Evolutionary conservation across 2,888 invertebrate genomes (phyloP).

Genomic region (Leucoptera coffeella): DNA sequence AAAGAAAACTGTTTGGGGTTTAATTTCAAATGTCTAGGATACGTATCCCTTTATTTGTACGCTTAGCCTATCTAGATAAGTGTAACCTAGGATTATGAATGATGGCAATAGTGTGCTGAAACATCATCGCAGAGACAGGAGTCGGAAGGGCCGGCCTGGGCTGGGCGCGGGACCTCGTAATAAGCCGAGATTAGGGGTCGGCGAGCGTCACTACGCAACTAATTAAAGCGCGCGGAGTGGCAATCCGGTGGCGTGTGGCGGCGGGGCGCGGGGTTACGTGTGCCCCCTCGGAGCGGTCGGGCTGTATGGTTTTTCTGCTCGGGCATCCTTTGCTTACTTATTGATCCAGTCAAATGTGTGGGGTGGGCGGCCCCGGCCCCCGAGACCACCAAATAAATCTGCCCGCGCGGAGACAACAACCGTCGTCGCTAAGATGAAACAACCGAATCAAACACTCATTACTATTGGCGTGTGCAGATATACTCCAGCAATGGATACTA

Average conservation of each 20-base stretch:
- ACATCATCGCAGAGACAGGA: no score
- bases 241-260: conserved; percentile 53
- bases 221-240: conserved; percentile 55
- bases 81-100: no score
- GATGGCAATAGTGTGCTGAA: no score
- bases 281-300: conserved; percentile 51
- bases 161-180: no score
- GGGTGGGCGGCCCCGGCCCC: conserved; percentile 45
- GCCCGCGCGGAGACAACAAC: conserved; percentile 52
- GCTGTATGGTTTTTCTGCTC: conserved; percentile 57
- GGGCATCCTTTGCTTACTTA: conserved; percentile 58
- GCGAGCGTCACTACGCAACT: conserved; percentile 53
- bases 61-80: no score
- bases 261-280: conserved; percentile 52
- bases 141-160: no score
- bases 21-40: no score
- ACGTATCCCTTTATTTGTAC: no score
- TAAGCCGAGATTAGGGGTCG: conserved; percentile 39
- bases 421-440: conserved; percentile 45
- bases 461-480: no score
- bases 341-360: conserved; percentile 58
- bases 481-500: no score
- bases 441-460: no score
- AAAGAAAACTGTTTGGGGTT: no score
- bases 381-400: conserved; percentile 49